Evolutionary conservation across 2,888 invertebrate genomes (phyloP).

Genomic region (Nomada fucata): DNA sequence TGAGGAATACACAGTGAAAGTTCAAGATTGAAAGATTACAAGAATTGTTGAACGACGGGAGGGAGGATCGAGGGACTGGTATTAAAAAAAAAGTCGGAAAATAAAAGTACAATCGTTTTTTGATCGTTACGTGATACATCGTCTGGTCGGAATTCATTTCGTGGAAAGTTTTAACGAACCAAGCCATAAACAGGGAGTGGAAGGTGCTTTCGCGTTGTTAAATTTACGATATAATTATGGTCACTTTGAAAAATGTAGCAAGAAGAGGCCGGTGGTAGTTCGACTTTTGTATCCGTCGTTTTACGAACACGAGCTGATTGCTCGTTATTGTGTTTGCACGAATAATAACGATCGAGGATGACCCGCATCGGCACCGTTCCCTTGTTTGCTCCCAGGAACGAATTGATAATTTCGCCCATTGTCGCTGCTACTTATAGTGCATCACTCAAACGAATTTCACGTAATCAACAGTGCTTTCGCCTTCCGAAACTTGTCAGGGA

Average conservation of each 20-base stretch:
- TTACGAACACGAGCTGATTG: background rate
- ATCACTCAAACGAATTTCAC: too few relatives aligned
- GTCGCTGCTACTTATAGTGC: background rate
- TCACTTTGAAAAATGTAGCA: slow-evolving; percentile 9
- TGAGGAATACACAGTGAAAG: slow-evolving; percentile 20
- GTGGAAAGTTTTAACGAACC: slow-evolving; percentile 49
- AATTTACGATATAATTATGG: slow-evolving; percentile 46
- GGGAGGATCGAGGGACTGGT: background rate
- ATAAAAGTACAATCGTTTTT: slow-evolving; percentile 41
- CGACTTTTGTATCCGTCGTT: background rate
- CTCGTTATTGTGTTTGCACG: background rate
- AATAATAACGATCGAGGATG: slow-evolving; percentile 7
- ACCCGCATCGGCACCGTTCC: background rate
- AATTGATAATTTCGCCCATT: background rate
- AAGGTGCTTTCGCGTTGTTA: slow-evolving; percentile 18
- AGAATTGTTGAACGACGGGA: slow-evolving; percentile 1
- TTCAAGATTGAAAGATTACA: slow-evolving; percentile 40
- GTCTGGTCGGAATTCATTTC: slow-evolving; percentile 36
- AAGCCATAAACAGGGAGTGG: slow-evolving; percentile 32
- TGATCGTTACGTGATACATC: slow-evolving; percentile 37
- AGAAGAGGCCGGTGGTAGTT: slow-evolving; percentile 8
- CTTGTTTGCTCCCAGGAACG: background rate
- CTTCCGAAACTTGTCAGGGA: too few relatives aligned
- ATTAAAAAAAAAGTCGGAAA: slow-evolving; percentile 18
- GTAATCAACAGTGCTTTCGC: too few relatives aligned